These are phyloP conservation scores for Drosophila neonasuta DNA, from an alignment of 2,888 invertebrate species.

Conservation along the genomic window DNA sequence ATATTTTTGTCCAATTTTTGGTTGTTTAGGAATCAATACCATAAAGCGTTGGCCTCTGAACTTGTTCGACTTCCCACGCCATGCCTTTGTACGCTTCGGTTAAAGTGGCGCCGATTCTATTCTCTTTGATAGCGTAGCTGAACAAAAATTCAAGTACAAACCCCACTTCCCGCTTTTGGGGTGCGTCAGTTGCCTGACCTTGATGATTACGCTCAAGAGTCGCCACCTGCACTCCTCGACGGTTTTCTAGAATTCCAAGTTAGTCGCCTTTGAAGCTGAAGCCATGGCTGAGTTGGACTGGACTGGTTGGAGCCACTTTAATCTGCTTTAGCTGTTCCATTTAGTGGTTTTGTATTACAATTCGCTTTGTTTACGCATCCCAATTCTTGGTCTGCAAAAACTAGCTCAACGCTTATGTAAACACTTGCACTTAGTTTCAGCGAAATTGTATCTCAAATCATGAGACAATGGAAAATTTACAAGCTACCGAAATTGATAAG, in stretches of 20 bases:
- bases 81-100: neutral
- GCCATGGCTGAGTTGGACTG: neutral
- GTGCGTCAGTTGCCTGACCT: slow-evolving; percentile 30
- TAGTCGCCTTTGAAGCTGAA: slow-evolving; percentile 13
- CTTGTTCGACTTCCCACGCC: slow-evolving; percentile 21
- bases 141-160: slow-evolving; percentile 35
- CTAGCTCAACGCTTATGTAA: slow-evolving; percentile 45
- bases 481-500: neutral
- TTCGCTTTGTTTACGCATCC: slow-evolving; percentile 46
- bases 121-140: neutral
- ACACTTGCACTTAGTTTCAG: slow-evolving; percentile 26
- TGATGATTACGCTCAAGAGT: slow-evolving; percentile 35
- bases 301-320: slow-evolving; percentile 44
- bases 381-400: slow-evolving; percentile 10
- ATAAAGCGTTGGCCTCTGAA: slow-evolving; percentile 33
- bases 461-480: slow-evolving; percentile 43
- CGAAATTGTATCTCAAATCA: neutral
- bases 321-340: slow-evolving; percentile 23
- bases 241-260: slow-evolving; percentile 41
- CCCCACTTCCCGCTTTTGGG: neutral
- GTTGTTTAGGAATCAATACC: slow-evolving; percentile 1
- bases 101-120: slow-evolving; percentile 6
- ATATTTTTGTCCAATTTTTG: slow-evolving; percentile 14
- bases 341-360: slow-evolving; percentile 39
- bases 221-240: neutral